Percentiles rank a stretch among this genome's conserved stretches.
Conservation (phyloP, 2,888 invertebrate genomes). For the Ganaspis brasiliensis region DNA sequence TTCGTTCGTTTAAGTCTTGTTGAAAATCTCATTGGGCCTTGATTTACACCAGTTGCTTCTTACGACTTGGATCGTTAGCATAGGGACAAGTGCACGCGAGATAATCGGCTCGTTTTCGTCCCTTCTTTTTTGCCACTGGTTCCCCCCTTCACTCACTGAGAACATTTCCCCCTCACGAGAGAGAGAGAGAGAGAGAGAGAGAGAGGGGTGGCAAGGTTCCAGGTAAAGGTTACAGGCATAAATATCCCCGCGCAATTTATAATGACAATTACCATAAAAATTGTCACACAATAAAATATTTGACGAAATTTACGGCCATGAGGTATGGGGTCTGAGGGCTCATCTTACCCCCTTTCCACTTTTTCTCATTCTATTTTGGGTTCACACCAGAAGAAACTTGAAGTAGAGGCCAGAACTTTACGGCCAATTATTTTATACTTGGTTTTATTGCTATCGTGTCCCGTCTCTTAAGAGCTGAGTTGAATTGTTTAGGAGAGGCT, state of each 20-base stretch:
- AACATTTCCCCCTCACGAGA: constrained; percentile 52
- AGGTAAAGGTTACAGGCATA: constrained; percentile 67
- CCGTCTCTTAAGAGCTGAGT: constrained; percentile 59
- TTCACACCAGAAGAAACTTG: constrained; percentile 59
- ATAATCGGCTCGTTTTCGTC: constrained; percentile 62
- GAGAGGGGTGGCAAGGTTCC: too few relatives aligned
- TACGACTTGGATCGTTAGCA: constrained; percentile 69
- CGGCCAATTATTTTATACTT: constrained; percentile 79
- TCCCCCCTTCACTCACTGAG: constrained; percentile 48
- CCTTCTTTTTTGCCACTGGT: constrained; percentile 54
- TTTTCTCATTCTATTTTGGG: constrained; percentile 40
- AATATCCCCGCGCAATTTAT: constrained; percentile 78
- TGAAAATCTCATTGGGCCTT: constrained; percentile 65
- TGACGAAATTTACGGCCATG: constrained; percentile 75
- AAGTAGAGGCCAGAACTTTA: constrained; percentile 73
- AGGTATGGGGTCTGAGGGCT: constrained; percentile 48
- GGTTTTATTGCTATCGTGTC: constrained; percentile 72
- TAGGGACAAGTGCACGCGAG: constrained; percentile 65
- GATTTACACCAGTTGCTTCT: constrained; percentile 65
- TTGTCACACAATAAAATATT: constrained; percentile 80
- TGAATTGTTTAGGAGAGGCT: constrained; percentile 24
- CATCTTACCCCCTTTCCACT: constrained; percentile 44
- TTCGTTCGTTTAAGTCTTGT: constrained; percentile 49
- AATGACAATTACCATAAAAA: constrained; percentile 80
- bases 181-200: too few relatives aligned